A percentile compares a stretch with the other conserved stretches of the same genome.
Conservation (phyloP, 2,113 vertebrate genomes). For the Agapornis roseicollis region DNA sequence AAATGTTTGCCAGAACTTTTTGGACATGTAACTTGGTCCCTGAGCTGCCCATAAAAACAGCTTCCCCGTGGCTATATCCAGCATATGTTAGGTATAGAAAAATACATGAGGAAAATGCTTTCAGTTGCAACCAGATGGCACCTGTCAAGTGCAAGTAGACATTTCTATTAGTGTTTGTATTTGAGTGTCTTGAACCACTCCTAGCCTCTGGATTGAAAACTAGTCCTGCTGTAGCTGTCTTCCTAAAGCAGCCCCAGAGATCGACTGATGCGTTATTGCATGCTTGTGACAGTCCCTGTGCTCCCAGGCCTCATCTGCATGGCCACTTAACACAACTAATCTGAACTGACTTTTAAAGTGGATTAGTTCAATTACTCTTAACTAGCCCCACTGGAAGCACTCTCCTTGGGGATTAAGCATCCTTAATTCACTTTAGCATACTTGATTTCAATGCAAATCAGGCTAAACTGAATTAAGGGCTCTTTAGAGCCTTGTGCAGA, state of each 20-base stretch:
- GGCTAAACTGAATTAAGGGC: slow-evolving; percentile 46
- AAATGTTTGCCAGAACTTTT: neutral
- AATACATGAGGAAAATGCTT: slow-evolving; percentile 35
- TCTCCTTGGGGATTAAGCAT: slow-evolving; percentile 33
- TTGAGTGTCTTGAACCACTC: slow-evolving; percentile 45
- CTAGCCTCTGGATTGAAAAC: neutral
- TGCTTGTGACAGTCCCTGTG: slow-evolving; percentile 16
- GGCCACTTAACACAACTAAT: slow-evolving; percentile 45
- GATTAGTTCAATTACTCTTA: slow-evolving; percentile 67
- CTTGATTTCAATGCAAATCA: slow-evolving; percentile 27
- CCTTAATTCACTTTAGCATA: slow-evolving; percentile 31
- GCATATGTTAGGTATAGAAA: neutral
- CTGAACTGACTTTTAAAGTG: slow-evolving; percentile 62
- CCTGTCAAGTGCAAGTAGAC: slow-evolving; percentile 52
- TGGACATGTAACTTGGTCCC: neutral
- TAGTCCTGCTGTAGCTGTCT: neutral
- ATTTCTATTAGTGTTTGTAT: slow-evolving; percentile 26
- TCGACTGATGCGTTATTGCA: slow-evolving; percentile 42
- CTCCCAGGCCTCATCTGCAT: slow-evolving; percentile 42
- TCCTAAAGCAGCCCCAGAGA: neutral
- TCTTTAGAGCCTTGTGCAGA: neutral
- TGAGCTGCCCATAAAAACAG: neutral
- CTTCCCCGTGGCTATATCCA: neutral
- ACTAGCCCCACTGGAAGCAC: slow-evolving; percentile 15
- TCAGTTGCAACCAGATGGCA: slow-evolving; percentile 50